These are phyloP conservation scores for Osmerus mordax DNA, from an alignment of 2,113 vertebrate genomes.

Conservation along the genomic window DNA sequence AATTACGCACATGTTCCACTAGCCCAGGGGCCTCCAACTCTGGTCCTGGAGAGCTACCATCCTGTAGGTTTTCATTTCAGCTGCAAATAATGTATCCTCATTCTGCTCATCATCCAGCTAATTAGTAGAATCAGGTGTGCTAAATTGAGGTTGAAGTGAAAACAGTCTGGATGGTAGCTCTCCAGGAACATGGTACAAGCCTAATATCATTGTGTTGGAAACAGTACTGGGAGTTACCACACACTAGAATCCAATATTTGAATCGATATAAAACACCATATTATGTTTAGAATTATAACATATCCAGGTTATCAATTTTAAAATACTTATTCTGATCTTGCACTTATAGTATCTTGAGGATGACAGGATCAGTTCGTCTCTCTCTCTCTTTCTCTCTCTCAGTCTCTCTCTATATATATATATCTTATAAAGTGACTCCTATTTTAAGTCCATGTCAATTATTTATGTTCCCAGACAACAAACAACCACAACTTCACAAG, in stretches of 20 bases:
- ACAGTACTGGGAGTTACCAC: slow-evolving; percentile 17
- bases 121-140: slow-evolving; percentile 17
- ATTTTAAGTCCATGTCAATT: slow-evolving; percentile 48
- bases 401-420: not conserved
- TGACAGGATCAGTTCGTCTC: too few species aligned
- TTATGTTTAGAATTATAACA: slow-evolving; percentile 4
- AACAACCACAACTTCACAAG: slow-evolving; percentile 35
- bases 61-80: too few species aligned
- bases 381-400: too few species aligned
- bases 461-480: slow-evolving; percentile 27
- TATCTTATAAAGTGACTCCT: slow-evolving; percentile 43
- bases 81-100: not conserved
- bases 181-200: not conserved
- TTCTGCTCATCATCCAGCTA: not conserved
- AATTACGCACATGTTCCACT: too few species aligned
- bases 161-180: too few species aligned
- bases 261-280: slow-evolving; percentile 32
- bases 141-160: too few species aligned
- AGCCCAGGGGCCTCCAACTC: too few species aligned
- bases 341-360: slow-evolving; percentile 25
- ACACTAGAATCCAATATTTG: slow-evolving; percentile 20
- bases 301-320: not conserved
- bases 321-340: slow-evolving; percentile 35
- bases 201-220: slow-evolving; percentile 14
- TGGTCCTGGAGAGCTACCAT: too few species aligned